phyloP scores from a whole-genome alignment of 2,797 vertebrate genomes.

The Hippopotamyrus pictus region DNA sequence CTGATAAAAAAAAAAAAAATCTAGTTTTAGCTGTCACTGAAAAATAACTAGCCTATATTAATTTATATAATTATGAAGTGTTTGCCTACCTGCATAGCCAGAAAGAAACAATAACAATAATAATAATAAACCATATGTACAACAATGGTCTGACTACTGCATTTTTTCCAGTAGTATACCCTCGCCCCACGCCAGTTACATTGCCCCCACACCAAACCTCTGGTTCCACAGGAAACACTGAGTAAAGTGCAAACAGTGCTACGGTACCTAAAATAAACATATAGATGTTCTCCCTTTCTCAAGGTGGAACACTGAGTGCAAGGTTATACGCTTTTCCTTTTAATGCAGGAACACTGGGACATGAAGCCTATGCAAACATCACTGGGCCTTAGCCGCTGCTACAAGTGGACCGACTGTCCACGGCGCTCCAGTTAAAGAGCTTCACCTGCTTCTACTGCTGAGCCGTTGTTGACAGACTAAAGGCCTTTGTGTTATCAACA shows the following conservation, averaged over 20 bases:
- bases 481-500: constrained; percentile 39
- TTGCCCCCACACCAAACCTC: neutral
- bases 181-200: neutral
- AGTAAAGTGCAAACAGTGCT: neutral
- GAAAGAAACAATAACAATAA: neutral
- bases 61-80: neutral
- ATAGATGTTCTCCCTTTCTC: neutral
- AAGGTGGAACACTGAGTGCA: neutral
- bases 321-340: neutral
- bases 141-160: neutral
- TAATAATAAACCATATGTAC: neutral
- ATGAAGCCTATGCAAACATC: constrained; percentile 30
- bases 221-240: neutral
- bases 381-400: constrained; percentile 32
- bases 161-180: neutral
- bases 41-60: neutral
- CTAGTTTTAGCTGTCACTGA: neutral
- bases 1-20: neutral
- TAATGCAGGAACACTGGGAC: neutral
- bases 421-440: constrained; percentile 53
- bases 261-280: neutral
- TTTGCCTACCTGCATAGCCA: neutral
- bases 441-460: constrained; percentile 48
- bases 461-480: constrained; percentile 46
- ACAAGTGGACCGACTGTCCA: constrained; percentile 41